Base-by-base conservation (phyloP, 2,113 vertebrate species). In the Mystacornis crossleyi region DNA sequence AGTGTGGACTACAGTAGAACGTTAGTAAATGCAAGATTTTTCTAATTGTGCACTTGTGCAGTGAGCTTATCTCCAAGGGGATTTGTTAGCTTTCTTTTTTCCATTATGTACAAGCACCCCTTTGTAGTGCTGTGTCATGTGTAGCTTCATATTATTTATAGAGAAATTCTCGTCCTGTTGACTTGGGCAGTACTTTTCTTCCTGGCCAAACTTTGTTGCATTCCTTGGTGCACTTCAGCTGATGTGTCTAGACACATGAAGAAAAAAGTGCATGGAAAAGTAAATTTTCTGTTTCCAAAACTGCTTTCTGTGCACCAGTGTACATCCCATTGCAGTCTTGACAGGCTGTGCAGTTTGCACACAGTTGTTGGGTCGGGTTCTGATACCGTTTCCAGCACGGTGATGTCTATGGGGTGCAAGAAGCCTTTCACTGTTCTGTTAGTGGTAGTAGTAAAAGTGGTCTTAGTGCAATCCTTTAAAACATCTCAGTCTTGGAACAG, bases 361-460 rank as follows among this genome's bases (percentile, higher is more conserved):
- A 18, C 18, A 53, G 1, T 72, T 94, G 13, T 65, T 83, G 67
- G 45, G 14, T 61, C 10, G 15, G 13, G 12, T 80, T 83, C 67
- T 65, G 47, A 29, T 58, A 47, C 14, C 16, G 31, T 0, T 81
- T 38, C 54, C 36, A 48, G 36, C 28, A 24, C 2, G 0, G 16
- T 40, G 47, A 36, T 50, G 26, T n/a, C 36, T 45, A 8, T 33
- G 84, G 42, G 24, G 15, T 71, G 33, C 3, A 15, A 92, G 73
- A 51, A 65, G 5, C 55, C 28, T 61, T 53, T n/a, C 14, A 9
- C 14, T 86, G 12, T 54, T 77, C 42, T 48, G 21, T 54, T 34
- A 47, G 20, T n/a, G 0, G 0, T 42, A 29, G 45, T 17, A 33
- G n/a, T 23, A 25, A 8, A 28, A 33, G 12, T 33, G 31, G 28